Evolutionary conservation across 2,113 vertebrate species (phyloP), one percentile per base, ranked within the genome.

Genomic region (Lepus europaeus): DNA sequence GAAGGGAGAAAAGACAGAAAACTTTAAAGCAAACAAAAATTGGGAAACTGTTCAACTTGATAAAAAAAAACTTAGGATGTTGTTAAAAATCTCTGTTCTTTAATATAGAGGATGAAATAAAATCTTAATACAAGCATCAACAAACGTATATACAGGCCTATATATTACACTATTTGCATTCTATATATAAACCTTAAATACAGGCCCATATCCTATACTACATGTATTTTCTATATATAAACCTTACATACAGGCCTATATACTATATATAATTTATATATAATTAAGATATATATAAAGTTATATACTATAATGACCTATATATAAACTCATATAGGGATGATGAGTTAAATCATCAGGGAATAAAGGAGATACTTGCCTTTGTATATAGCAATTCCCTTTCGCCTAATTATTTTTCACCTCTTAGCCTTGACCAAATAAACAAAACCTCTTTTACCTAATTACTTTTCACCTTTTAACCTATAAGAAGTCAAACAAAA

Each of bases 391-490:
- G 22, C 53, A 66, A 82, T 76, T 88, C 29, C 85, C 53, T 73
- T 90, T 91, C 5, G 39, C 59, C 72, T 91, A 56, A 13, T 95
- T 91, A 72, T 51, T 56, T 92, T 89, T 77, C 9, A 89, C 27
- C 22, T 72, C 25, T 81, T 89, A 89, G 88, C 17, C 73, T 39
- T 33, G 72, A 92, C 12, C 11, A 87, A 66, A 66, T 72, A 95
- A 86, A 85, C 9, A 88, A 92, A 88, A 66, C 63, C 17, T 80
- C 22, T 90, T 59, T 59, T 6, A 59, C 6, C 45, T 59, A 59
- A 59, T 16, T 59, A 59, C 19, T 59, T 59, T 59, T 20, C 19
- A 59, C 56, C 56, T 59, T 19, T 20, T 59, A 59, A 59, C 56
- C 14, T 16, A 59, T 59, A 14, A 59, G 56, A 59, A 19, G 56